Evolutionary conservation across 2,113 vertebrate species (phyloP), one percentile per base, ranked within the genome.

Genomic region (Pseudopipra pipra): DNA sequence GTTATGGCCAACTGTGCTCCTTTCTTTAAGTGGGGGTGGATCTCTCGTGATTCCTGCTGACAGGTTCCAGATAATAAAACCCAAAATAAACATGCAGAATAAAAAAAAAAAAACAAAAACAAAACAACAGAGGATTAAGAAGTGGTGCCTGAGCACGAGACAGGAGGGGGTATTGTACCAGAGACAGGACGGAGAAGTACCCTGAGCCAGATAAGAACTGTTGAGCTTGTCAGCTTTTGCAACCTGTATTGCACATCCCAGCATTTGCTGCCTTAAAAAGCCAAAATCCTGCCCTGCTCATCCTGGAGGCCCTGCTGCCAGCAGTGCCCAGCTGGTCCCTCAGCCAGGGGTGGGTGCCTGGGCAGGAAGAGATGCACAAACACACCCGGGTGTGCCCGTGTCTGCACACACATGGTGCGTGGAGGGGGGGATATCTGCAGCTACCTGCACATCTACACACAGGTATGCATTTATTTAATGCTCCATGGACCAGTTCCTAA

Each of bases 161-260:
- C 87, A 58, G 37, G 67, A 76, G 93, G 90, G 88, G 23, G 12
- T 24, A 5, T 84, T 65, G 76, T 81, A 81, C 89, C 66, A 14
- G 31, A 95, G 96, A 87, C 85, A 35, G 19, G 96, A 94, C 68
- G 63, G 68, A 85, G 81, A 65, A 96, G 89, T 78, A 96, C 97
- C 94, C 96, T 97, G 97, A 96, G 94, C 85, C 93, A 83, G 85
- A 87, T n/a, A 31, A 65, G 80, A 80, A 55, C 74, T 84, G 76
- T 90, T 92, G 72, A 21, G 30, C 78, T 70, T 56, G 72, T 88
- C 84, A 84, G 80, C 94, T 85, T 95, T 90, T 95, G 93, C 93
- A 63, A 78, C 95, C 95, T 94, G 58, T 70, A 84, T 81, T 85
- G 91, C 88, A 92, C 87, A 49, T 96, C 44, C 62, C 93, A 96